A percentile compares a stretch with the other conserved stretches of the same genome.
phyloP scores from a whole-genome alignment of 1,140 invertebrate species.

The Octopus bimaculoides region DNA sequence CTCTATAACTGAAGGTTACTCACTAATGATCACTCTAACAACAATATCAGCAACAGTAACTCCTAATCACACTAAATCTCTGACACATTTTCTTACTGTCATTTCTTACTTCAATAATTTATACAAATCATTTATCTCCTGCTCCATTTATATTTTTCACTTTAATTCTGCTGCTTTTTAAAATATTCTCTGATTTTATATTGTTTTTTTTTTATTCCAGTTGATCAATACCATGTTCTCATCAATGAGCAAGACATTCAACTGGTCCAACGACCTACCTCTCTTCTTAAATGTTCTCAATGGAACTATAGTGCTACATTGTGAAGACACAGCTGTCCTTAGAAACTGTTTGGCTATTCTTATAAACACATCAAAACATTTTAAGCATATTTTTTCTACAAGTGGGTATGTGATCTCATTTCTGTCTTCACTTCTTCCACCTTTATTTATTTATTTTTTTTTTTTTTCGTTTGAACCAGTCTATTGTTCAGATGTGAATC shows the following conservation, averaged over 20 bases:
- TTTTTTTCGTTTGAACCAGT: neutral
- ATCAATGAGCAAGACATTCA: slow-evolving; percentile 97
- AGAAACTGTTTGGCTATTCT: slow-evolving; percentile 95
- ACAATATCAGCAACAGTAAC: too few relatives aligned
- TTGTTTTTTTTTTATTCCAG: slow-evolving; percentile 50
- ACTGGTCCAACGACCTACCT: slow-evolving; percentile 95
- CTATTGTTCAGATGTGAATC: too few relatives aligned
- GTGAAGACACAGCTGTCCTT: slow-evolving; percentile 93
- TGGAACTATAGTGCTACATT: slow-evolving; percentile 93
- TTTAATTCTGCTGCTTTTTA: too few relatives aligned
- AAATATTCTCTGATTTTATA: neutral
- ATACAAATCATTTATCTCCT: too few relatives aligned
- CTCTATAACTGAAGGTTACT: too few relatives aligned
- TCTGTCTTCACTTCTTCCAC: neutral
- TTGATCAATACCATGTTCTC: slow-evolving; percentile 96
- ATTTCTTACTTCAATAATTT: too few relatives aligned
- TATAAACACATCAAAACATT: slow-evolving; percentile 96
- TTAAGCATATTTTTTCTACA: slow-evolving; percentile 98
- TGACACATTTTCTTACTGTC: too few relatives aligned
- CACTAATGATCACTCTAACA: too few relatives aligned
- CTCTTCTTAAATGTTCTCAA: slow-evolving; percentile 97
- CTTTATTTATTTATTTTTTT: neutral
- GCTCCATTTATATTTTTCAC: too few relatives aligned
- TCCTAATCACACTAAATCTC: too few relatives aligned
- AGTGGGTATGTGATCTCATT: slow-evolving; percentile 71